Conservation (phyloP, 2,888 invertebrate genomes). For the Heliconius sara region DNA sequence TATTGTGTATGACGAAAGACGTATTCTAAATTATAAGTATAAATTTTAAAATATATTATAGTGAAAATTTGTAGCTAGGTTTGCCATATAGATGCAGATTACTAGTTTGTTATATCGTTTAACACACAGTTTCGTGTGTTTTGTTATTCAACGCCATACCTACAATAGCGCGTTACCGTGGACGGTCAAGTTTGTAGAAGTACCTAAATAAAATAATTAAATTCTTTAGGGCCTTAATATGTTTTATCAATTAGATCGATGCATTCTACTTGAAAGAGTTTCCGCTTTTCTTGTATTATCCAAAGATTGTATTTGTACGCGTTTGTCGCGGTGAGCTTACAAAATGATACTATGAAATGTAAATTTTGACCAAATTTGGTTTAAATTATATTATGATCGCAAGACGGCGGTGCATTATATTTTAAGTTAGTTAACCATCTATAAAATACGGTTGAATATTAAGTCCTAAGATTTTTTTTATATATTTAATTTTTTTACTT, state of each 20-base stretch:
- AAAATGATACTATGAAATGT: not conserved
- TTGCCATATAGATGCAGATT: constrained; percentile 33
- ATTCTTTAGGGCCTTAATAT: not conserved
- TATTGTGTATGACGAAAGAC: constrained; percentile 29
- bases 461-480: not conserved
- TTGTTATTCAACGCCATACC: not conserved
- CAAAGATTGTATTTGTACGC: not conserved
- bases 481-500: not conserved
- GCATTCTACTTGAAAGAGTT: not conserved
- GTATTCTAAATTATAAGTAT: constrained; percentile 26
- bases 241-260: not conserved
- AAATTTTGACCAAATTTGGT: not conserved
- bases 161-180: not conserved
- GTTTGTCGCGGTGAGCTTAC: not conserved
- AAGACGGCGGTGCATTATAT: not conserved
- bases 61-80: constrained; percentile 28
- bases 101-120: constrained; percentile 26
- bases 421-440: constrained; percentile 1
- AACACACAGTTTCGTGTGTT: constrained; percentile 7
- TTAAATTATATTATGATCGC: not conserved
- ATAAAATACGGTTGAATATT: not conserved
- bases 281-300: not conserved
- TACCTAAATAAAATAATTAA: not conserved
- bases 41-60: constrained; percentile 25
- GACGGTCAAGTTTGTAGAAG: not conserved